Evolutionary conservation across 2,888 invertebrate species (phyloP).

Genomic region (Ectemnius lituratus): DNA sequence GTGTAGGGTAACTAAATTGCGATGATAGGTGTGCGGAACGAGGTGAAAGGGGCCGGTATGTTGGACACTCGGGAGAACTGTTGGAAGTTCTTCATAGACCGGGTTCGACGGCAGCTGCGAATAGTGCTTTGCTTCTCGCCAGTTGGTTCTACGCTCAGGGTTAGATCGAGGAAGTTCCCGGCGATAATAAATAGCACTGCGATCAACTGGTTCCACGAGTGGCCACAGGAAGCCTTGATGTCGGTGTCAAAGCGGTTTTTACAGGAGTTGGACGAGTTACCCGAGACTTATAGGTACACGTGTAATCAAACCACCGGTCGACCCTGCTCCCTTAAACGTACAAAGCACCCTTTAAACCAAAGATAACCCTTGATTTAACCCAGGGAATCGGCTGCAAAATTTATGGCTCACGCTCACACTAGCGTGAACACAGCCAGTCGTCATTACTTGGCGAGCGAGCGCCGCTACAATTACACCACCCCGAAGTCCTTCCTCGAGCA

Average conservation of each 20-base stretch:
- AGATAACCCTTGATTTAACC: not conserved
- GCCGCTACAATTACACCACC: conserved; percentile 97
- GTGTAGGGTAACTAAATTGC: no score
- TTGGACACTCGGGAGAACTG: conserved; percentile 96
- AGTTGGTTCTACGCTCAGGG: conserved; percentile 94
- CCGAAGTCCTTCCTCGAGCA: conserved; percentile 98
- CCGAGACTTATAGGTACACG: conserved; percentile 80
- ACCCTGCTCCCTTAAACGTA: not conserved
- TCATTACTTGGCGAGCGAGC: conserved; percentile 91
- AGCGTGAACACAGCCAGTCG: conserved; percentile 95
- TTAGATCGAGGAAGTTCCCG: conserved; percentile 96
- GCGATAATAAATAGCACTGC: conserved; percentile 96
- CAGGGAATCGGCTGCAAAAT: conserved; percentile 91
- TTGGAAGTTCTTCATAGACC: conserved; percentile 98
- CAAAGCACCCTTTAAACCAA: not conserved
- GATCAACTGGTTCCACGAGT: conserved; percentile 99
- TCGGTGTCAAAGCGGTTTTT: conserved; percentile 95
- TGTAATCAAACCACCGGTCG: not conserved
- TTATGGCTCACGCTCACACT: conserved; percentile 97
- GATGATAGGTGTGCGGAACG: conserved; percentile 73
- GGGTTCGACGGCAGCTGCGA: conserved; percentile 92
- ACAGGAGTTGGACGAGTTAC: conserved; percentile 87
- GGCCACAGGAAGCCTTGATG: conserved; percentile 98
- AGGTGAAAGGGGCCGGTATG: conserved; percentile 90
- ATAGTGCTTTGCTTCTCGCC: conserved; percentile 98